A percentile compares a stretch with the other conserved stretches of the same genome.
Conservation (phyloP, 2,797 vertebrate species). For the Clarias laeviceps region DNA sequence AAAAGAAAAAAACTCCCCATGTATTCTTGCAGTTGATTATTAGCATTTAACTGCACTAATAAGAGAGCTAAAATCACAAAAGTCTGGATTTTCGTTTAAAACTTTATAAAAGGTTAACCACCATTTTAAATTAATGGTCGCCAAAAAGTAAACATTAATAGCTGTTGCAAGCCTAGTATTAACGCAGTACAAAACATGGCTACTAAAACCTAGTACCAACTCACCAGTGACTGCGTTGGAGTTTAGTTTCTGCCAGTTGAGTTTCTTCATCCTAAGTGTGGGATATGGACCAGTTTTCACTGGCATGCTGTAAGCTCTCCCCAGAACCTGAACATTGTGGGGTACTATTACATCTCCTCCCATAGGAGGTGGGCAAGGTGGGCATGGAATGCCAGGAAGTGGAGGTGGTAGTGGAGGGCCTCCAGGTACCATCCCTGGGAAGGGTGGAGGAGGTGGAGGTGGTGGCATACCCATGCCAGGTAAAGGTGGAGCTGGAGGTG, state of each 20-base stretch:
- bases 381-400: conserved; percentile 67
- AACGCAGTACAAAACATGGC: not conserved
- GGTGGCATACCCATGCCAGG: conserved; percentile 43
- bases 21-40: not conserved
- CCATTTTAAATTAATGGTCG: not conserved
- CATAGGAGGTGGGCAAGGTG: conserved; percentile 64
- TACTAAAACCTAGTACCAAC: conserved; percentile 28
- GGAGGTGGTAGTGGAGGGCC: conserved; percentile 71
- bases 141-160: not conserved
- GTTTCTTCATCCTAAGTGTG: conserved; percentile 92
- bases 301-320: conserved; percentile 56
- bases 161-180: not conserved
- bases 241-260: conserved; percentile 98
- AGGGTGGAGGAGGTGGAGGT: conserved; percentile 56
- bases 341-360: conserved; percentile 75
- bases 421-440: conserved; percentile 44
- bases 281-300: conserved; percentile 75
- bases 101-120: not conserved
- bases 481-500: conserved; percentile 55
- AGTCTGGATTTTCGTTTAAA: not conserved
- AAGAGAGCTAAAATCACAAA: not conserved
- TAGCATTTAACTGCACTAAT: not conserved
- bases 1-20: not conserved
- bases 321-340: conserved; percentile 70
- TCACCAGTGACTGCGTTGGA: conserved; percentile 82